These are phyloP conservation scores for Dicyrtoma fusca DNA, from an alignment of 2,888 invertebrate species.

Conservation along the genomic window DNA sequence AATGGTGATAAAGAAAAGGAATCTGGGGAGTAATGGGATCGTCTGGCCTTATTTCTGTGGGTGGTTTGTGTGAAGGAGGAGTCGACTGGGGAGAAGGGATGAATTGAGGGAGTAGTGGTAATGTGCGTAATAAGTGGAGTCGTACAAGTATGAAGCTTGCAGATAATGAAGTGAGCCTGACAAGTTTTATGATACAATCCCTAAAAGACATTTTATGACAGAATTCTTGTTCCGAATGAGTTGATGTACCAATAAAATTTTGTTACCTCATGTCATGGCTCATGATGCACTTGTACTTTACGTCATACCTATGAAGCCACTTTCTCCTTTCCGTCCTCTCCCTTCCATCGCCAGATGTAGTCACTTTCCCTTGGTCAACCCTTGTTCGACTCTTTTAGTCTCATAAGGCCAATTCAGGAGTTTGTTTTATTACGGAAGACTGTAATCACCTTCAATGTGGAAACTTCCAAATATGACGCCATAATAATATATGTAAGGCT, in stretches of 20 bases:
- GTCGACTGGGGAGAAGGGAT: neutral
- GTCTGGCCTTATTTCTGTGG: no score
- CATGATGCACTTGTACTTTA: constrained; percentile 26
- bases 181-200: constrained; percentile 24
- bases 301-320: neutral
- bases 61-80: neutral
- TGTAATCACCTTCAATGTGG: no score
- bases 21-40: no score
- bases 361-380: no score
- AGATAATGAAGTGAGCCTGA: constrained; percentile 8
- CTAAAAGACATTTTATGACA: constrained; percentile 30
- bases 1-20: neutral
- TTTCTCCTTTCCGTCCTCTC: neutral
- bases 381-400: no score
- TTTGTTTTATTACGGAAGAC: neutral
- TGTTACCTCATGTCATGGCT: constrained; percentile 32
- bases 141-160: neutral
- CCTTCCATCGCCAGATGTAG: no score
- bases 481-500: no score
- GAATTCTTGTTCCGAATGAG: constrained; percentile 36
- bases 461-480: no score
- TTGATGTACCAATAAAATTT: constrained; percentile 36
- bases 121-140: neutral
- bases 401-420: neutral
- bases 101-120: neutral